Conservation (phyloP, 2,888 invertebrate genomes). For the Nephrotoma appendiculata region DNA sequence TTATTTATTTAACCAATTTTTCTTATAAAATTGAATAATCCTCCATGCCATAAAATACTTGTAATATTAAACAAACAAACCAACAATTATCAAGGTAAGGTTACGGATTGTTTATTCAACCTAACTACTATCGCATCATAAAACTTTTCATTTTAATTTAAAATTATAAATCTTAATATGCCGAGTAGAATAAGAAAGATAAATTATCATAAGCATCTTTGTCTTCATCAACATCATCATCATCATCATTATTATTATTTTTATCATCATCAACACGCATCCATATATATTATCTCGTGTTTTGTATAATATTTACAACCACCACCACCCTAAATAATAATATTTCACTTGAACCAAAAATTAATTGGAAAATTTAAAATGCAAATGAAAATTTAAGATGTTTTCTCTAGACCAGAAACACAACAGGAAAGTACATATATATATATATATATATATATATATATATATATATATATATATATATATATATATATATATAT, state of each 20-base stretch:
- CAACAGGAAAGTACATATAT: not conserved
- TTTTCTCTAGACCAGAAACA: not conserved
- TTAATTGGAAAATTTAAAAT: not conserved
- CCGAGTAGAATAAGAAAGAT: not conserved
- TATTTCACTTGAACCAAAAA: not conserved
- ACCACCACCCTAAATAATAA: not conserved
- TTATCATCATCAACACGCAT: not conserved
- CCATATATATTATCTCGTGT: not conserved
- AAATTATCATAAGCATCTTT: not conserved
- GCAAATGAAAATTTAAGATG: not conserved
- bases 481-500: not conserved
- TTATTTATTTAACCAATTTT: too few relatives aligned
- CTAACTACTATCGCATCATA: not conserved
- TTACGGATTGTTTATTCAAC: not conserved
- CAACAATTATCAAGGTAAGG: not conserved
- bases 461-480: not conserved
- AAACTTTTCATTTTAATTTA: not conserved
- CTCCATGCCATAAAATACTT: too few relatives aligned
- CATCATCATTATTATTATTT: not conserved
- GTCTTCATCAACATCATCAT: not conserved
- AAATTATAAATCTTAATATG: not conserved
- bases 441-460: not conserved
- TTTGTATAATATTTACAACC: not conserved
- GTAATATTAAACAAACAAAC: not conserved
- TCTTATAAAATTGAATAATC: too few relatives aligned